Base-by-base conservation (phyloP, 2,113 vertebrate genomes). In the Microtus ochrogaster region DNA sequence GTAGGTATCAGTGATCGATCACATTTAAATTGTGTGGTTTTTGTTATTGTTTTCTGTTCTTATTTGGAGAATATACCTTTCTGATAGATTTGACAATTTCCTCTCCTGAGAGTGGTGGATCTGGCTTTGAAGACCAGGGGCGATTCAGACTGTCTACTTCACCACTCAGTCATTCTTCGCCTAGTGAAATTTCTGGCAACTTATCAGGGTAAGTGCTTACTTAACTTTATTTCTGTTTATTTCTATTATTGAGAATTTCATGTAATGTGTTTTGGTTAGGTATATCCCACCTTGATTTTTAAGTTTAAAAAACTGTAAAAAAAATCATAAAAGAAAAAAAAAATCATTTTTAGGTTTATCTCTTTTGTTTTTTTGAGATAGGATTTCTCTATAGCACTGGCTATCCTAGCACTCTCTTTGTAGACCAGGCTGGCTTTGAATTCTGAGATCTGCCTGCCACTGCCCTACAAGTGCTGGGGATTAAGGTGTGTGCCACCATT, bases 151-250 rank as follows among this genome's bases (percentile, higher is more conserved):
- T 99, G 36, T 99, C 99, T 82, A 99, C 99, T 47, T 99, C 99
- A 89, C 99, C 99, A 26, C 98, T 99, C 39, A 99, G 98, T 89
- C 99, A 99, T 98, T 99, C 99, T 74, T 99, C 99, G 92, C 99
- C 99, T 65, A 99, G 99, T 97, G 99, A 99, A 72, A 97, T 98
- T 65, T 99, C 99, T 68, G 98, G 97, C 96, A 97, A 97, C 0
- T 87, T 97, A 77, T 98, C 98, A 92, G 98, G 98, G 99, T 99
- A 98, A 95, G 89, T 97, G 17, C 84, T 94, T 63, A 1, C 28
- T 41, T 39, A 65, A 65, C 26, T 65, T 85, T 85, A 44, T 65
- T 85, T 85, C 65, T 65, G 14, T 17, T 33, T 83, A 12, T 47
- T 47, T 36, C 28, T 21, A 36, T 66, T 85, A 83, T 63, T 84